Conservation (phyloP, 2,888 invertebrate species). For the Esperia sulphurella region DNA sequence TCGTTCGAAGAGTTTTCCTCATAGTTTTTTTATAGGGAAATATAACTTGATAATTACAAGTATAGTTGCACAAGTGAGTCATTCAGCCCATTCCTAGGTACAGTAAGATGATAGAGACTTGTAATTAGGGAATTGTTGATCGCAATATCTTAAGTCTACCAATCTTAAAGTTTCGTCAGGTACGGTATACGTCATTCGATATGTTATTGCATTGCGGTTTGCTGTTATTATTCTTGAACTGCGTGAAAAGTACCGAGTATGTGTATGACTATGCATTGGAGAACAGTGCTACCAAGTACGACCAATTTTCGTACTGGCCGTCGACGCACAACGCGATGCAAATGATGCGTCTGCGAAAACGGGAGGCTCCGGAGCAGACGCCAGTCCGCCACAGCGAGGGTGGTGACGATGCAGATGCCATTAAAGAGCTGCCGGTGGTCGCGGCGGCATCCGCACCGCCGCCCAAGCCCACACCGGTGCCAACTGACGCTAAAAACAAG, state of each 20-base stretch:
- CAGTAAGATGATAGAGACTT: background rate
- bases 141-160: background rate
- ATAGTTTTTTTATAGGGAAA: background rate
- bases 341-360: constrained; percentile 33
- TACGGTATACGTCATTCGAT: constrained; percentile 5
- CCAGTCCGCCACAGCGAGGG: background rate
- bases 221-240: constrained; percentile 42
- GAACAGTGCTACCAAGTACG: constrained; percentile 26
- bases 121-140: background rate
- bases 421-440: background rate
- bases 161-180: background rate
- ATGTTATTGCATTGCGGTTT: constrained; percentile 46
- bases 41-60: too few relatives aligned
- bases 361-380: constrained; percentile 21
- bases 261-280: constrained; percentile 22
- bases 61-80: too few relatives aligned
- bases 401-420: background rate
- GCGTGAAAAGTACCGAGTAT: constrained; percentile 38
- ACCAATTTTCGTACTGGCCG: constrained; percentile 50
- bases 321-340: constrained; percentile 46
- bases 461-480: background rate
- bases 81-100: background rate
- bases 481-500: background rate
- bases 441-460: background rate
- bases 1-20: background rate